Conservation (phyloP, 2,113 vertebrate genomes). For the Cacatua alba region DNA sequence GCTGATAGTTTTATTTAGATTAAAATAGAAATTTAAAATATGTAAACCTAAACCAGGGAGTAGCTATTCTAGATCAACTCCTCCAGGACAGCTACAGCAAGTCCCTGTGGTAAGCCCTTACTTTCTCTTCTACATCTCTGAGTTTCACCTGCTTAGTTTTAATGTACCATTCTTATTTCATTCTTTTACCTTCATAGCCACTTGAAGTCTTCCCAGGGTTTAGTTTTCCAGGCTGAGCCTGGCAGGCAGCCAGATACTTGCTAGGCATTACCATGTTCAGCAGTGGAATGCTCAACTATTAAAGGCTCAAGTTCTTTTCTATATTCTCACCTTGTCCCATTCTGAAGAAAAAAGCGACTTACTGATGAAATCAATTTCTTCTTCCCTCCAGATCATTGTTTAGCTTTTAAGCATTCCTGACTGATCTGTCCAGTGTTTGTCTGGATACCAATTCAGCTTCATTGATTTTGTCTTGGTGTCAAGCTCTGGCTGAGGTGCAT, state of each 20-base stretch:
- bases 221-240: neutral
- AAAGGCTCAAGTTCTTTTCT: neutral
- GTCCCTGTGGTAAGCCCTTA: neutral
- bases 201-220: neutral
- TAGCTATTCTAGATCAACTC: neutral
- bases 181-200: neutral
- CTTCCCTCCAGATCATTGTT: neutral
- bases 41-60: neutral
- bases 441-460: neutral
- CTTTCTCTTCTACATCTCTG: neutral
- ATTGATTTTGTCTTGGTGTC: constrained; percentile 32
- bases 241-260: neutral
- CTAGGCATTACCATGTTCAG: neutral
- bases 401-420: constrained; percentile 1
- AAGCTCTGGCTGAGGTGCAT: constrained; percentile 19
- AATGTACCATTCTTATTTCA: neutral
- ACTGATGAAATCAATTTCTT: constrained; percentile 8
- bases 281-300: neutral
- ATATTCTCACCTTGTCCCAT: neutral
- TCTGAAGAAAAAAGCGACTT: neutral
- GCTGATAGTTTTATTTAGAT: neutral
- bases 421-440: neutral
- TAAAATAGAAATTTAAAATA: neutral
- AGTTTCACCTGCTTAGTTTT: neutral
- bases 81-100: neutral